phyloP scores from a whole-genome alignment of 2,797 vertebrate genomes.

The Pogonophryne albipinna region DNA sequence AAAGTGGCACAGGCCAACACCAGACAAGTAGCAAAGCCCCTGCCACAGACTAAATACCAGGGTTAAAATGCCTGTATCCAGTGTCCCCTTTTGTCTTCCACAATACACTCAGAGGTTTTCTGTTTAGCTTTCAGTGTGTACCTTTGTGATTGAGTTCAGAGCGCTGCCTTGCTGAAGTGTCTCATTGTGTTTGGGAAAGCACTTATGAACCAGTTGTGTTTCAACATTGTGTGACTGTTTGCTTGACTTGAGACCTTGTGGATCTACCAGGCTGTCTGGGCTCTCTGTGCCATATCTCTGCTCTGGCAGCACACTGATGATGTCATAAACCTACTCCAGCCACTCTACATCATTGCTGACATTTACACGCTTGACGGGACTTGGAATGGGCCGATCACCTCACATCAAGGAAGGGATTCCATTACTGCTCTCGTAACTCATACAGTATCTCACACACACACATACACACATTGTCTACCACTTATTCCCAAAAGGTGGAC shows the following conservation, averaged over 20 bases:
- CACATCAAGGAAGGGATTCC: slow-evolving; percentile 70
- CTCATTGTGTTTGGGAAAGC: slow-evolving; percentile 51
- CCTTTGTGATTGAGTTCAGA: slow-evolving; percentile 66
- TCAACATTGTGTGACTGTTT: slow-evolving; percentile 67
- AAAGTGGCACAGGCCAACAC: slow-evolving; percentile 56
- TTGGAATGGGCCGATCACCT: slow-evolving; percentile 69
- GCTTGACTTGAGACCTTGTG: slow-evolving; percentile 63
- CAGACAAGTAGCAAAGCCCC: slow-evolving; percentile 60
- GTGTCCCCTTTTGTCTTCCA: slow-evolving; percentile 58
- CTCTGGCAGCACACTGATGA: slow-evolving; percentile 82
- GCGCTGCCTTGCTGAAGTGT: slow-evolving; percentile 38
- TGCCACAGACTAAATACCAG: slow-evolving; percentile 73
- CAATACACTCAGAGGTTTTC: slow-evolving; percentile 70
- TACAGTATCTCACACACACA: slow-evolving; percentile 56
- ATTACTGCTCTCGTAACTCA: slow-evolving; percentile 74
- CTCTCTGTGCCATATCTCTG: slow-evolving; percentile 67
- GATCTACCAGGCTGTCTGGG: slow-evolving; percentile 51
- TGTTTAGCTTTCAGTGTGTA: slow-evolving; percentile 67
- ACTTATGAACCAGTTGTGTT: slow-evolving; percentile 24
- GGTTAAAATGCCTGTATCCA: slow-evolving; percentile 68
- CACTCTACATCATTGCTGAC: slow-evolving; percentile 79
- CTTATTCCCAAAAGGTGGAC: slow-evolving; percentile 41
- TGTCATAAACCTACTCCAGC: slow-evolving; percentile 82
- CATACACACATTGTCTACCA: slow-evolving; percentile 18
- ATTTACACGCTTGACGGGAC: slow-evolving; percentile 81